A percentile compares a stretch with the other conserved stretches of the same genome.
These are phyloP conservation scores for Trachelus troglodyta DNA, from an alignment of 2,888 invertebrate genomes.

Conservation along the genomic window DNA sequence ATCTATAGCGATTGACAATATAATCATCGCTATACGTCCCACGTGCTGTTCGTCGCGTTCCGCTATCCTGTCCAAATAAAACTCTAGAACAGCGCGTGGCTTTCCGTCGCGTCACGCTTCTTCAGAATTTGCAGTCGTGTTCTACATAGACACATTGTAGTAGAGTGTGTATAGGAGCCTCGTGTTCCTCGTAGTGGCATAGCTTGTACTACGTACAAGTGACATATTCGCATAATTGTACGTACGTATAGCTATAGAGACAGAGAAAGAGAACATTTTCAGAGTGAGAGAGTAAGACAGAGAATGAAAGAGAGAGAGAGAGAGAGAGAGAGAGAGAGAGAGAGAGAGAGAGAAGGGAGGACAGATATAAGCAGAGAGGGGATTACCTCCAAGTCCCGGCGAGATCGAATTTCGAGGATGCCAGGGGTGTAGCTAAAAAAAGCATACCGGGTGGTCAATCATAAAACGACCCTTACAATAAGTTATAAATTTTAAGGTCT, in stretches of 20 bases:
- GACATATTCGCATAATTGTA: background rate
- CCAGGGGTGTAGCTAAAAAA: conserved; percentile 6
- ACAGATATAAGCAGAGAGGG: background rate
- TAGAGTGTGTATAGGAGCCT: background rate
- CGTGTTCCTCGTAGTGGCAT: background rate
- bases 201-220: background rate
- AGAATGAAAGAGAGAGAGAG: background rate
- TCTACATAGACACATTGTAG: background rate
- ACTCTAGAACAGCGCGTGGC: background rate
- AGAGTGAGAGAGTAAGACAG: background rate
- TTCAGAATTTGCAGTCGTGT: background rate
- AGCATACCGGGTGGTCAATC: background rate
- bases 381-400: conserved; percentile 10
- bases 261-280: background rate
- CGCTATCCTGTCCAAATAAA: background rate
- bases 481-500: background rate
- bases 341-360: background rate
- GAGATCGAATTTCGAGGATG: conserved; percentile 12
- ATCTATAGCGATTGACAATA: background rate
- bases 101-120: background rate
- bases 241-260: background rate
- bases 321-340: background rate
- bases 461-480: background rate
- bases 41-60: background rate
- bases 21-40: background rate